Evolutionary conservation across 2,888 invertebrate species (phyloP), one percentile per base, ranked within the genome.

Genomic region (Noctua janthina): DNA sequence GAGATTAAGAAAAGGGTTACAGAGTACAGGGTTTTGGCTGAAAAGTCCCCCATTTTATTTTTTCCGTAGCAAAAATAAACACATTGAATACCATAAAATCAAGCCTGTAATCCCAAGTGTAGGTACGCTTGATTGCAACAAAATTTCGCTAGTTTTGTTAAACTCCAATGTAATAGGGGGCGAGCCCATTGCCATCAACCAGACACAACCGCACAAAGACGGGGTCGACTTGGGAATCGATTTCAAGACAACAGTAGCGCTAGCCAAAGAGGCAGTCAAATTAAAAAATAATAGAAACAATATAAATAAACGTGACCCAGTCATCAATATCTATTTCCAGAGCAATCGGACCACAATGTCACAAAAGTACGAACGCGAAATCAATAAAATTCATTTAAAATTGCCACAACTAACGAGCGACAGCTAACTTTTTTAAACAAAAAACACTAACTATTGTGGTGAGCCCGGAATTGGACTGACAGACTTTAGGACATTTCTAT

Each of bases 311-410:
- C 35, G 17, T 6, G 23, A 43, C 13, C 29, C n/a, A 54, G 35
- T 76, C 11, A 35, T 43, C 7, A 7, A 43, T 43, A 43, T 43
- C 43, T 43, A 43, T 82, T 54, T 77, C 29, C n/a, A 72, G 6
- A 68, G 5, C 39, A 56, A 43, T 29, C n/a, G 49, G n/a, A 2
- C 15, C 7, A 59, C 70, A 46, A 49, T 39, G 10, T 2, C 15
- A 43, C 35, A 71, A 62, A 6, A 64, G 39, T 8, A 74, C 56
- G 15, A 46, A 72, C 23, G 8, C 8, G 2, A 68, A 71, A 68
- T 43, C 62, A 81, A 80, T 46, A 51, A 74, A 74, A 81, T 74
- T 82, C 29, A 77, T 74, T 84, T n/a, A 39, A 76, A 87, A 81
- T 73, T 69, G 39, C 23, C 39, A 29, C n/a, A 43, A 59, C 82